These are phyloP conservation scores for Subanguina moxae DNA, from an alignment of 1,140 invertebrate species.

Conservation along the genomic window DNA sequence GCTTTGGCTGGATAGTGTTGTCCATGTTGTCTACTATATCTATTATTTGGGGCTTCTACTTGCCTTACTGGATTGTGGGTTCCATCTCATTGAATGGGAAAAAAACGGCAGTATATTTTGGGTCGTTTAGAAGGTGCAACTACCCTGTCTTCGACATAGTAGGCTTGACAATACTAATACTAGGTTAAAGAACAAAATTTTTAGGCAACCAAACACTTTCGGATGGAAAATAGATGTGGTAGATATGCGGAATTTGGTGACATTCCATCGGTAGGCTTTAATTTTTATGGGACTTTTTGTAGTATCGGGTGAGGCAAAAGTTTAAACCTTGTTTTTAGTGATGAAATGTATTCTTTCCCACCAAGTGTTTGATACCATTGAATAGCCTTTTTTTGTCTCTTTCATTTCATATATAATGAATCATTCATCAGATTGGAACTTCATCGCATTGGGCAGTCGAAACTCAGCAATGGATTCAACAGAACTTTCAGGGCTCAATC, in stretches of 20 bases:
- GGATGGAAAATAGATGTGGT: slow-evolving; percentile 14
- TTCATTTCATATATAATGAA: too few relatives aligned
- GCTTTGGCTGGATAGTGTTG: slow-evolving; percentile 16
- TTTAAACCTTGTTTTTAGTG: too few relatives aligned
- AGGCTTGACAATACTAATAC: not conserved
- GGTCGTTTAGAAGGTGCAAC: slow-evolving; percentile 12
- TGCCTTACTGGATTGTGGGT: slow-evolving; percentile 17
- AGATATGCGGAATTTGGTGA: slow-evolving; percentile 6
- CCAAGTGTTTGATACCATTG: too few relatives aligned
- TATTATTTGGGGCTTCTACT: slow-evolving; percentile 10
- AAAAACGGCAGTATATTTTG: slow-evolving; percentile 15
- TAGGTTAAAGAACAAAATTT: not conserved
- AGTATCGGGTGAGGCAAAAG: too few relatives aligned
- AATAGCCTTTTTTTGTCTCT: too few relatives aligned
- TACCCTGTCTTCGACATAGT: slow-evolving; percentile 18
- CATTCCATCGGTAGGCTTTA: slow-evolving; percentile 11
- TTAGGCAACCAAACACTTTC: slow-evolving; percentile 7
- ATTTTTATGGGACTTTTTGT: too few relatives aligned
- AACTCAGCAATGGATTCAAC: too few relatives aligned
- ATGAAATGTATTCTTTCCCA: too few relatives aligned
- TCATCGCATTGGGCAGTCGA: too few relatives aligned
- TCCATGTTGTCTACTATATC: slow-evolving; percentile 5
- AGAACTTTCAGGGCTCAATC: too few relatives aligned
- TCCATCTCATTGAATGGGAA: slow-evolving; percentile 1
- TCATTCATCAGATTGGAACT: too few relatives aligned